Percentiles rank a stretch among this genome's conserved stretches.
These are phyloP conservation scores for Diadromus collaris DNA, from an alignment of 2,888 invertebrate genomes.

Conservation along the genomic window DNA sequence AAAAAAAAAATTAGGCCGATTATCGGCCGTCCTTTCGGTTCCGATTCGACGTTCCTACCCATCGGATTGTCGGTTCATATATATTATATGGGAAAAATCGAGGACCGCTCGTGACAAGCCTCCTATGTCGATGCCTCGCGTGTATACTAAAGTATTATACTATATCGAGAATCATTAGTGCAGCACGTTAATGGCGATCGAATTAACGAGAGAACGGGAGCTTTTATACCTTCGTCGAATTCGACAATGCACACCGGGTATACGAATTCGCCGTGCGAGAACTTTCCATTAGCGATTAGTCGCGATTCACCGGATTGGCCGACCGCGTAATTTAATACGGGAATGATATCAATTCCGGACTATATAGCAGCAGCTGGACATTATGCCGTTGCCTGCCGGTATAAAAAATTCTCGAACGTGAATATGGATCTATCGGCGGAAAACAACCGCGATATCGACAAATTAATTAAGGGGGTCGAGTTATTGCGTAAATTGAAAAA, in stretches of 20 bases:
- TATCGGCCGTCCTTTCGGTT: conserved; percentile 39
- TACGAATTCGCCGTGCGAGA: conserved; percentile 67
- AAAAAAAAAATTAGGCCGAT: conserved; percentile 57
- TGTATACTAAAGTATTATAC: conserved; percentile 25
- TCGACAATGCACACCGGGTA: conserved; percentile 67
- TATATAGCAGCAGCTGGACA: conserved; percentile 9
- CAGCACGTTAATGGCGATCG: conserved; percentile 70
- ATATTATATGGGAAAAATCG: conserved; percentile 48
- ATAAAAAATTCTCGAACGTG: conserved; percentile 10
- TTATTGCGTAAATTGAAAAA: not conserved
- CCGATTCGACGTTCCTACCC: conserved; percentile 24
- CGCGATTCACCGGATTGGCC: conserved; percentile 64
- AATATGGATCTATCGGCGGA: not conserved
- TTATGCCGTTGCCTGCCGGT: conserved; percentile 1
- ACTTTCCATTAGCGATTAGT: conserved; percentile 77
- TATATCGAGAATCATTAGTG: conserved; percentile 69
- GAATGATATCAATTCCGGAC: conserved; percentile 41
- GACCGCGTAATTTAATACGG: conserved; percentile 68
- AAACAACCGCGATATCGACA: not conserved
- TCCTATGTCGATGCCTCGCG: conserved; percentile 42
- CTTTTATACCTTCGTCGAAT: conserved; percentile 71
- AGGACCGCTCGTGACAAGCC: conserved; percentile 43
- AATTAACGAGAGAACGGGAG: conserved; percentile 69
- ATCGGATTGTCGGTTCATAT: conserved; percentile 27
- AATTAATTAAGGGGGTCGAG: not conserved